Evolutionary conservation across 23 tunicate genomes (phyloP).

Genomic region (Ciona savignyi): DNA sequence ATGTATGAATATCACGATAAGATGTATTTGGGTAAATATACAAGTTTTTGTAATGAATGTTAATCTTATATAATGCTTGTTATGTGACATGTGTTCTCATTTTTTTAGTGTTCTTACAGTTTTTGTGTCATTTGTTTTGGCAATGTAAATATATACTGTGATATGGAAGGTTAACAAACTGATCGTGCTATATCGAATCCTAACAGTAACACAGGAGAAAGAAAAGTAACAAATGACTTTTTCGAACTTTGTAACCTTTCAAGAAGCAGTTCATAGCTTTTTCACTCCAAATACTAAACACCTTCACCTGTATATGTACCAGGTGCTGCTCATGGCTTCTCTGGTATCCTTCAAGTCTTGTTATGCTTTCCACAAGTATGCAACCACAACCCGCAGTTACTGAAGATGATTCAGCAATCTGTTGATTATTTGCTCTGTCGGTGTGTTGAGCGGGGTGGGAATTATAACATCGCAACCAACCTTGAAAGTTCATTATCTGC

Average conservation of each 20-base stretch:
- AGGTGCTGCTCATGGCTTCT: not conserved
- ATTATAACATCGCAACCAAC: conserved; percentile 33
- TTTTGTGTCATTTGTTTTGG: not conserved
- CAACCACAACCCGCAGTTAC: no score
- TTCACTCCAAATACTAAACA: no score
- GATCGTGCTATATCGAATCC: no score
- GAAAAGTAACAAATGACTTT: no score
- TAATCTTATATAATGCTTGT: no score
- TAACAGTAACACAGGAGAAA: no score
- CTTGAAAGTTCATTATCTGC: conserved; percentile 26
- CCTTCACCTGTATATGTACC: not conserved
- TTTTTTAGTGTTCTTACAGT: not conserved
- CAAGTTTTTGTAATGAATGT: no score
- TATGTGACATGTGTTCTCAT: no score
- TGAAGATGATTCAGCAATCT: not conserved
- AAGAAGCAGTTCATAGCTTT: no score
- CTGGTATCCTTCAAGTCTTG: not conserved
- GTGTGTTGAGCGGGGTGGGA: not conserved
- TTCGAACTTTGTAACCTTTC: no score
- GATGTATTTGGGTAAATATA: not conserved
- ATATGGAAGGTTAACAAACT: no score
- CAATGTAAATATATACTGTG: not conserved
- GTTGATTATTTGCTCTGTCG: not conserved
- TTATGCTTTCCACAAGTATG: not conserved
- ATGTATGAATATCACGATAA: not conserved